These are phyloP conservation scores for Magallana nippona DNA, from an alignment of 2,888 invertebrate genomes.

Conservation along the genomic window DNA sequence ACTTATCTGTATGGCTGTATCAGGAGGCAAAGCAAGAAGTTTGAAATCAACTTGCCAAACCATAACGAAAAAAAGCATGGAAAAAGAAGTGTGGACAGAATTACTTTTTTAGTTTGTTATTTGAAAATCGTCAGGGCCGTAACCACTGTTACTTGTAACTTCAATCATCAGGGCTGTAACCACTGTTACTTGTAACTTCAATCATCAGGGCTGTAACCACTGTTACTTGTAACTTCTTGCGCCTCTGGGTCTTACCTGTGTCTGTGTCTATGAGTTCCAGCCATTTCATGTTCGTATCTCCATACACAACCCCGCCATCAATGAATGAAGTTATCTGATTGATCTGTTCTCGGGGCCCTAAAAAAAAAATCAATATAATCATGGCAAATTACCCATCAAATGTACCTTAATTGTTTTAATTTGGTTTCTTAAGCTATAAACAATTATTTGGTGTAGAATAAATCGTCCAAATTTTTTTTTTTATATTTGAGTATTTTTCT, in stretches of 20 bases:
- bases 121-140: background rate
- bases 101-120: background rate
- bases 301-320: constrained; percentile 86
- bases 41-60: no score
- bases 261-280: constrained; percentile 73
- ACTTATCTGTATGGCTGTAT: no score
- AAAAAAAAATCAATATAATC: no score
- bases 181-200: background rate
- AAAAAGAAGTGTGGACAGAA: background rate
- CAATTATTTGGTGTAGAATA: no score
- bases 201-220: background rate
- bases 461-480: no score
- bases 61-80: no score
- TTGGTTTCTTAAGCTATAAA: no score
- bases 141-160: no score
- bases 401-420: no score
- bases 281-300: constrained; percentile 57
- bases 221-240: background rate
- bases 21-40: no score
- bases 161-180: background rate
- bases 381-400: no score
- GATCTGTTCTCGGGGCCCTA: constrained; percentile 87
- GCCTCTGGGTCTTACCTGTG: constrained; percentile 35
- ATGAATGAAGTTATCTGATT: constrained; percentile 89
- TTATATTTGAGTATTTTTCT: no score